A percentile compares a stretch with the other conserved stretches of the same genome.
Evolutionary conservation across 2,888 invertebrate genomes (phyloP).

Genomic region (Macrostomum cliftonense): DNA sequence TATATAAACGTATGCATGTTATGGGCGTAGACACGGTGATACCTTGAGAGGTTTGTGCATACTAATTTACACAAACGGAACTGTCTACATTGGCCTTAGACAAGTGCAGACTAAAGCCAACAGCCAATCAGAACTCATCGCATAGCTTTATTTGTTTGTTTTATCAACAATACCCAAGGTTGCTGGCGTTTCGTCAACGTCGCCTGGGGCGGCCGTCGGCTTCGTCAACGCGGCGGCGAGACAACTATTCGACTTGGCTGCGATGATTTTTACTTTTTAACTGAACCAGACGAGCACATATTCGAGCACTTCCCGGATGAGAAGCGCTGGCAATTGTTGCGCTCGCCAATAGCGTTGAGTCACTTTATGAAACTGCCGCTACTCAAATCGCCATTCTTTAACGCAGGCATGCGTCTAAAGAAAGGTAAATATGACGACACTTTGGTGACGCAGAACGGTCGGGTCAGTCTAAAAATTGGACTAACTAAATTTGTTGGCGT

Average conservation of each 20-base stretch:
- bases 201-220: conserved; percentile 85
- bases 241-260: conserved; percentile 23
- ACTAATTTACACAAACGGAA: no score
- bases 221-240: neutral
- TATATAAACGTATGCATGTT: no score
- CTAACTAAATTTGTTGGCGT: conserved; percentile 11
- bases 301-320: conserved; percentile 14
- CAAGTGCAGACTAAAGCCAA: no score
- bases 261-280: conserved; percentile 26
- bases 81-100: no score
- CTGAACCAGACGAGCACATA: conserved; percentile 13
- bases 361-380: conserved; percentile 39
- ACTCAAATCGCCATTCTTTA: conserved; percentile 28
- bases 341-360: conserved; percentile 35
- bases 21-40: no score
- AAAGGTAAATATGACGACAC: conserved; percentile 9
- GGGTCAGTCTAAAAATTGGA: conserved; percentile 7
- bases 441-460: conserved; percentile 8
- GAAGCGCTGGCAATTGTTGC: conserved; percentile 31
- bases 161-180: no score
- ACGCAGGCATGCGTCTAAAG: conserved; percentile 10
- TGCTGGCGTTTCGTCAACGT: conserved; percentile 95
- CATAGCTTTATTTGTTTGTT: no score
- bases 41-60: no score
- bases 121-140: no score